phyloP scores from a whole-genome alignment of 2,113 vertebrate genomes.

The Ascaphus truei region DNA sequence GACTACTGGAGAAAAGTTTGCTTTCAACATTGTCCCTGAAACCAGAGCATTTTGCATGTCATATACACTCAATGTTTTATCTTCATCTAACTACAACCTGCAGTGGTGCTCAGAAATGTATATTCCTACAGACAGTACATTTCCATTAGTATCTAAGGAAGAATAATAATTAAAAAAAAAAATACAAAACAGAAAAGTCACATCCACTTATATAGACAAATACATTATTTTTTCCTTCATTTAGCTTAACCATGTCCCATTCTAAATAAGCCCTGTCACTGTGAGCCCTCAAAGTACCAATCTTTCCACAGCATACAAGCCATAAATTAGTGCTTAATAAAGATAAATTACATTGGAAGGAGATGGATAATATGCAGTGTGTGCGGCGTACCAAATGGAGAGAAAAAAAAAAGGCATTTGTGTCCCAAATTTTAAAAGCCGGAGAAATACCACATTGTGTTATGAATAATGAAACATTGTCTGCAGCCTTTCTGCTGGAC shows the following conservation, averaged over 20 bases:
- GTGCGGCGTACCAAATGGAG: constrained; percentile 40
- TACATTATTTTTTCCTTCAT: background rate
- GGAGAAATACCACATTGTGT: background rate
- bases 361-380: constrained; percentile 52
- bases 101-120: background rate
- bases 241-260: background rate
- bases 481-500: too few species aligned
- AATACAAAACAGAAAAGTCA: background rate
- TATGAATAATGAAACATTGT: too few species aligned
- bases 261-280: background rate
- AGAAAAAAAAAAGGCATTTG: constrained; percentile 40
- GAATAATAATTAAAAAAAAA: background rate
- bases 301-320: constrained; percentile 46
- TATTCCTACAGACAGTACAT: background rate
- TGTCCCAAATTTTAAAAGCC: background rate
- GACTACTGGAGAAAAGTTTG: background rate
- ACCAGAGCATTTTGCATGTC: background rate
- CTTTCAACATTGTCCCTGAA: background rate
- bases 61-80: background rate
- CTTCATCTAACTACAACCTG: background rate
- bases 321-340: constrained; percentile 56
- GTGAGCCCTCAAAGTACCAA: constrained; percentile 39
- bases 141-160: background rate
- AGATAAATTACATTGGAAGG: constrained; percentile 56
- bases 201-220: background rate